Percentiles rank a stretch among this genome's conserved stretches.
Conservation (phyloP, 2,888 invertebrate genomes). For the Machimus rusticus region DNA sequence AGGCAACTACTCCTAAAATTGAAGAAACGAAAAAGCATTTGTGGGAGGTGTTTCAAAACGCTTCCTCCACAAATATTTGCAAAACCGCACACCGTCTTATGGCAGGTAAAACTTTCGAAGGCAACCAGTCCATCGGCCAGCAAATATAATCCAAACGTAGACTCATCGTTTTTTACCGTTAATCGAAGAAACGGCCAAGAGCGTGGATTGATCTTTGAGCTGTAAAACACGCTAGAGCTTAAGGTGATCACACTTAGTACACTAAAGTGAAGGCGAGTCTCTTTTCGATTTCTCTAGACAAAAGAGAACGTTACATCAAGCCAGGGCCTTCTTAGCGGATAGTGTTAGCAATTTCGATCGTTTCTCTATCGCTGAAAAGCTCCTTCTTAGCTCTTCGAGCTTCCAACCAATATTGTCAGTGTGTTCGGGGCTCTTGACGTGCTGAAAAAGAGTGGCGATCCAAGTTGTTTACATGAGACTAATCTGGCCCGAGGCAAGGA, state of each 20-base stretch:
- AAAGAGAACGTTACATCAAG: background rate
- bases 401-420: background rate
- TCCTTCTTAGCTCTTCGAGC: background rate
- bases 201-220: background rate
- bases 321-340: background rate
- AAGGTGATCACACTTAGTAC: background rate
- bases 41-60: background rate
- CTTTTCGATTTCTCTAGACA: background rate
- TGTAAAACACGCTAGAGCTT: background rate
- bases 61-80: background rate
- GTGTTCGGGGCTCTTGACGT: background rate
- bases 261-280: background rate
- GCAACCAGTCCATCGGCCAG: background rate
- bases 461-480: slow-evolving; percentile 28
- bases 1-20: background rate
- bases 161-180: background rate
- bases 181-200: background rate
- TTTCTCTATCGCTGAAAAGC: background rate
- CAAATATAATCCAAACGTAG: background rate
- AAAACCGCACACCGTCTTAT: background rate
- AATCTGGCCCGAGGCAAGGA: background rate
- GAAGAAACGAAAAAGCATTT: background rate
- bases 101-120: background rate
- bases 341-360: background rate
- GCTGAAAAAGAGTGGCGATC: background rate